These are phyloP conservation scores for Zygaena filipendulae DNA, from an alignment of 2,888 invertebrate genomes.

Conservation along the genomic window DNA sequence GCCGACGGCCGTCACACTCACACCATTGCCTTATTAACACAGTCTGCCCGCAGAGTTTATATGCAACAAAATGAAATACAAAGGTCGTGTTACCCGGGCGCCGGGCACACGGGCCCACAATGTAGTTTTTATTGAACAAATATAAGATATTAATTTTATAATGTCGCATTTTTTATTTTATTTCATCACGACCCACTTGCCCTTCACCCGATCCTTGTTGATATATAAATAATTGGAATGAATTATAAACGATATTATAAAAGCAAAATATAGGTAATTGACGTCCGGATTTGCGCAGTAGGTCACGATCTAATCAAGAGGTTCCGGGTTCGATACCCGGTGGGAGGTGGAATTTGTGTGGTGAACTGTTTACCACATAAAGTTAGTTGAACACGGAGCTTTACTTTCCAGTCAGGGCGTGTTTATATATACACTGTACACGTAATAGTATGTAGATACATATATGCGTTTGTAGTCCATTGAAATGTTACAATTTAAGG, in stretches of 20 bases:
- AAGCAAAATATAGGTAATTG: too few relatives aligned
- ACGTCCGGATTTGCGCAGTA: too few relatives aligned
- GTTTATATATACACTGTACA: too few relatives aligned
- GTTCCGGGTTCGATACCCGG: too few relatives aligned
- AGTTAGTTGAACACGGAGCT: too few relatives aligned
- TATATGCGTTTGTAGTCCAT: too few relatives aligned
- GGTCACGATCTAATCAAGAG: too few relatives aligned
- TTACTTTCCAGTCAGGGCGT: too few relatives aligned
- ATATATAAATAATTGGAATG: not conserved
- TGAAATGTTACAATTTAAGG: too few relatives aligned
- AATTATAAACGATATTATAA: not conserved
- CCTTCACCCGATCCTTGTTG: constrained; percentile 13
- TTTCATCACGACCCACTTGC: not conserved
- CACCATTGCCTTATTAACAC: constrained; percentile 67
- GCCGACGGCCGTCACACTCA: constrained; percentile 39
- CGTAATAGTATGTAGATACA: too few relatives aligned
- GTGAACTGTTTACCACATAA: too few relatives aligned
- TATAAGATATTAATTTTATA: constrained; percentile 70
- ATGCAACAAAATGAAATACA: constrained; percentile 67
- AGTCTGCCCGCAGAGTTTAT: constrained; percentile 69
- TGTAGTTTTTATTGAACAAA: constrained; percentile 70
- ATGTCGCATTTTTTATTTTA: constrained; percentile 47
- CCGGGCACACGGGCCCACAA: constrained; percentile 67
- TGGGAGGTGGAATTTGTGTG: too few relatives aligned
- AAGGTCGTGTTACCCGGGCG: constrained; percentile 68